A percentile compares a stretch with the other conserved stretches of the same genome.
phyloP scores from a whole-genome alignment of 2,113 vertebrate genomes.

The Myrmophylax atrothorax region DNA sequence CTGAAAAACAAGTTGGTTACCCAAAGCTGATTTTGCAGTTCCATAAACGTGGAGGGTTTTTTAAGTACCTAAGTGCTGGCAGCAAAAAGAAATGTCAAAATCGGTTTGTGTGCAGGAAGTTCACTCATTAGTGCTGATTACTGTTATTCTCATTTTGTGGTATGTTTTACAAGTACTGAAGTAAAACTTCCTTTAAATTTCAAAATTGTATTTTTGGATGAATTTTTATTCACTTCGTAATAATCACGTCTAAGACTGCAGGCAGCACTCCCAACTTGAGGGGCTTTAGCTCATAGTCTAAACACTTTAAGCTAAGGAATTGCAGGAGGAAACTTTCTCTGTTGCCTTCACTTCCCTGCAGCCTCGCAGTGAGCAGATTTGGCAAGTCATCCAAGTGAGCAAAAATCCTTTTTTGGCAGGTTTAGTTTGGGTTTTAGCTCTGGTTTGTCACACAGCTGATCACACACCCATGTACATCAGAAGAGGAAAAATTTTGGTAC shows the following conservation, averaged over 20 bases:
- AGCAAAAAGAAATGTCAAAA: not conserved
- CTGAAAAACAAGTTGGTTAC: not conserved
- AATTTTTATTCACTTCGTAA: not conserved
- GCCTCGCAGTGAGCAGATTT: accelerated
- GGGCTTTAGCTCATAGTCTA: not conserved
- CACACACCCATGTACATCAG: accelerated
- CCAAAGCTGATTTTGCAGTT: not conserved
- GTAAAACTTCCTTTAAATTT: not conserved
- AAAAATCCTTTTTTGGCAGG: not conserved
- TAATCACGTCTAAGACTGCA: not conserved
- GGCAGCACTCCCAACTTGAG: accelerated
- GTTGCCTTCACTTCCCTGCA: not conserved
- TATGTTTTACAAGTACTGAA: not conserved
- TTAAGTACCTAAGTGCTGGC: not conserved
- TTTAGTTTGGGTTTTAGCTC: not conserved
- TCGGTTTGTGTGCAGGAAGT: not conserved
- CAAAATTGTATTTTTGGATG: not conserved
- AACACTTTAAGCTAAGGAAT: not conserved
- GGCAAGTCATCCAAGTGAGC: not conserved
- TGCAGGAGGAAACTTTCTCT: not conserved
- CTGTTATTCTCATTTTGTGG: not conserved
- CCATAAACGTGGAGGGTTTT: not conserved
- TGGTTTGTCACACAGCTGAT: accelerated
- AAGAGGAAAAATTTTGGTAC: not conserved
- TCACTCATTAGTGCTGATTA: not conserved